Evolutionary conservation across 2,113 vertebrate species (phyloP).

Genomic region (Brachyhypopomus occidentalis): DNA sequence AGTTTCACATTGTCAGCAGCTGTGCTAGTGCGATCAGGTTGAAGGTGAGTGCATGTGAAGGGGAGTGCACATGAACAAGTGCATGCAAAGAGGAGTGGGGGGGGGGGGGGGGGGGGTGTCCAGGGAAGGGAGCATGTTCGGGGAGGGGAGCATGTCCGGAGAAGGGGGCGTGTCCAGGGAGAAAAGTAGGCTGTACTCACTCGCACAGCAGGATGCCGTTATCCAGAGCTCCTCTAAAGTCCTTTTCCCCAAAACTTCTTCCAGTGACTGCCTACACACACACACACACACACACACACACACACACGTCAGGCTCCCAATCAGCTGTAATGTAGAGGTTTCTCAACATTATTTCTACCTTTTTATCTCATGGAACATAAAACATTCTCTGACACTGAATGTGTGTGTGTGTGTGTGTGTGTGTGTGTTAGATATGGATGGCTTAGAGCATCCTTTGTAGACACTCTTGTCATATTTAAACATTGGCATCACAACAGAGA

Average conservation of each 20-base stretch:
- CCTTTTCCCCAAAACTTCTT: conserved; percentile 88
- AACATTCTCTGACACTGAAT: neutral
- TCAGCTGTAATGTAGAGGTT: neutral
- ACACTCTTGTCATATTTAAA: conserved; percentile 13
- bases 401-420: neutral
- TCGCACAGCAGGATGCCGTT: conserved; percentile 92
- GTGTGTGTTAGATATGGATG: neutral
- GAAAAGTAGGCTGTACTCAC: conserved; percentile 76
- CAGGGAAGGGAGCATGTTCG: conserved; percentile 12
- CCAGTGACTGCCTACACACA: conserved; percentile 86
- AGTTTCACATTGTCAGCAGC: neutral
- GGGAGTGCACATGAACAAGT: neutral
- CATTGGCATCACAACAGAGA: conserved; percentile 27
- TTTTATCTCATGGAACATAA: neutral
- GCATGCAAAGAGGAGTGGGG: conserved; percentile 18
- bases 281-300: conserved; percentile 16
- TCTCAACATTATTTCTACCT: neutral
- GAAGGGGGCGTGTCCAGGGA: too few relatives aligned
- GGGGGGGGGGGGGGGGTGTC: conserved; percentile 11
- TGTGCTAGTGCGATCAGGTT: neutral
- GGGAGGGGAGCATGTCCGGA: conserved; percentile 18
- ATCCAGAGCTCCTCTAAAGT: conserved; percentile 75
- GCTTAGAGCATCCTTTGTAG: neutral
- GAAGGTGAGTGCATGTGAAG: too few relatives aligned
- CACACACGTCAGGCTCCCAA: neutral